These are phyloP conservation scores for Xenops minutus DNA, from an alignment of 2,797 vertebrate genomes.

Conservation along the genomic window DNA sequence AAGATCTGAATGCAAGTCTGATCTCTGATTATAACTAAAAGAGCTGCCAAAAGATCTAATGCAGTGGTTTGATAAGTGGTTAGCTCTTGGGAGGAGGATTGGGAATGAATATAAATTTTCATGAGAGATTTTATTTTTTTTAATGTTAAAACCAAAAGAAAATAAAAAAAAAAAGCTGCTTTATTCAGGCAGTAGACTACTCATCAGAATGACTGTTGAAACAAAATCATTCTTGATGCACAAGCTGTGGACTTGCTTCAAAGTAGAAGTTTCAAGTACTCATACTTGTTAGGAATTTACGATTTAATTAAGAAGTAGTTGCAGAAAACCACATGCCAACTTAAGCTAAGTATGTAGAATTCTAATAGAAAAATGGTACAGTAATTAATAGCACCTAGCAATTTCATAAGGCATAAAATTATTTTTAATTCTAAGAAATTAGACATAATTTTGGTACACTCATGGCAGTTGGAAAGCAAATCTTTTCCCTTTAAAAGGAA, in stretches of 20 bases:
- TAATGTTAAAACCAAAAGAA: not conserved
- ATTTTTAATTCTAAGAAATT: not conserved
- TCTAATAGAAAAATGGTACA: not conserved
- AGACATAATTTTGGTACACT: not conserved
- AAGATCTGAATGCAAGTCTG: not conserved
- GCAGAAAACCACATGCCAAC: not conserved
- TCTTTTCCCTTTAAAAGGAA: not conserved
- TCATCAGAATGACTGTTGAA: slow-evolving; percentile 40
- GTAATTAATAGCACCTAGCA: not conserved
- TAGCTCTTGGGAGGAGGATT: not conserved
- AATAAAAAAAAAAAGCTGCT: not conserved
- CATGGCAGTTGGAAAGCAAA: not conserved
- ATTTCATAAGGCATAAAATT: not conserved
- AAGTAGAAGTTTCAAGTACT: not conserved
- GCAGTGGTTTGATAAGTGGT: not conserved
- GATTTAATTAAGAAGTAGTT: not conserved
- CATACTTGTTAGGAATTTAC: not conserved
- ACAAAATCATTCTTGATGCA: slow-evolving; percentile 43
- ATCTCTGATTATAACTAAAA: not conserved
- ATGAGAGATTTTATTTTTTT: not conserved
- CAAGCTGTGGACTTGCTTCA: not conserved
- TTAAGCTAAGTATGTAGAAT: not conserved
- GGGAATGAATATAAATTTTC: not conserved
- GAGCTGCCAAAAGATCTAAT: not conserved
- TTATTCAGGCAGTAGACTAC: slow-evolving; percentile 15